Conservation (phyloP, 2,797 vertebrate species). For the Notolepis coatsorum region DNA sequence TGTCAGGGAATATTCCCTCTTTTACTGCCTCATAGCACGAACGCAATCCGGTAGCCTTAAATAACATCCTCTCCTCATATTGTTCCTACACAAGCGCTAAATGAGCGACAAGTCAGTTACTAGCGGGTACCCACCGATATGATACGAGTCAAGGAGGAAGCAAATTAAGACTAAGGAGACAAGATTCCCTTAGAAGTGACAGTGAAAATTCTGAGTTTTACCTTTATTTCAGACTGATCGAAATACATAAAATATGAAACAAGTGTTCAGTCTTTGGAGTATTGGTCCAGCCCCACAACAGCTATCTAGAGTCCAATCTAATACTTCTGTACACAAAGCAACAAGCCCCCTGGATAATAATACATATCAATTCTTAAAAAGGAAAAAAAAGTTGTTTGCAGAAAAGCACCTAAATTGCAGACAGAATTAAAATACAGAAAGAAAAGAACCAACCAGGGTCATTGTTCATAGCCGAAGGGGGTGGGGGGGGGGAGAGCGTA, state of each 20-base stretch:
- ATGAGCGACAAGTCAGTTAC: no score
- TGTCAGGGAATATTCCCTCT: conserved; percentile 33
- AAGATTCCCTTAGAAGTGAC: conserved; percentile 47
- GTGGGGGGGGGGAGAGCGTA: conserved; percentile 28
- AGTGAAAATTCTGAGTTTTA: conserved; percentile 40
- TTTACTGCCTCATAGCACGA: conserved; percentile 22
- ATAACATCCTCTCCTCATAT: conserved; percentile 11
- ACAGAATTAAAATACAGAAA: conserved; percentile 69
- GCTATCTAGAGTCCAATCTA: conserved; percentile 64
- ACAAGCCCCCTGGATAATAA: conserved; percentile 49
- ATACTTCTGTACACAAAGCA: conserved; percentile 67
- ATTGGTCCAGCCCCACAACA: conserved; percentile 65
- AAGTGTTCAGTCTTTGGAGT: conserved; percentile 63
- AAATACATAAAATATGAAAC: conserved; percentile 56
- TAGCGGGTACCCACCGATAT: not conserved
- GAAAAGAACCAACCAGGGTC: conserved; percentile 44
- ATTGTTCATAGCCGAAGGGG: conserved; percentile 30
- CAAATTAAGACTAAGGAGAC: conserved; percentile 44
- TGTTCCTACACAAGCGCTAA: conserved; percentile 2
- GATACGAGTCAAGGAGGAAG: conserved; percentile 37
- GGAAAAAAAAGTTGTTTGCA: conserved; percentile 34
- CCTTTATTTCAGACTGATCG: conserved; percentile 49
- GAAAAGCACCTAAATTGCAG: conserved; percentile 71
- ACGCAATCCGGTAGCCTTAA: conserved; percentile 20
- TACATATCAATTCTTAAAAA: conserved; percentile 46